Evolutionary conservation across 1,140 invertebrate genomes (phyloP).

Genomic region (Cherax destructor): DNA sequence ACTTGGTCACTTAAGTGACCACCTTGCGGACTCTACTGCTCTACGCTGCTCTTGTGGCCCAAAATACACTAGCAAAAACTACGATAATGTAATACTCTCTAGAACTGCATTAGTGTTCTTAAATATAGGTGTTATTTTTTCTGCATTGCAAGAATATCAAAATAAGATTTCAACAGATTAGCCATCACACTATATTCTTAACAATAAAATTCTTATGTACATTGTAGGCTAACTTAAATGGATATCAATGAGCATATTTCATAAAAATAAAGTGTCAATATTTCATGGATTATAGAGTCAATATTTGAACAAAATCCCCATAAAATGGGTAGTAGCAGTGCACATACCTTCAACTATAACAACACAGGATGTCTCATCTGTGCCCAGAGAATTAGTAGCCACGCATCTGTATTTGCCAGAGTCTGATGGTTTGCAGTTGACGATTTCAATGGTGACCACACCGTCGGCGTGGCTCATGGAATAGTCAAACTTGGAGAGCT

Average conservation of each 20-base stretch:
- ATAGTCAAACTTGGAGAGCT: conserved; percentile 93
- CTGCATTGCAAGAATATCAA: background rate
- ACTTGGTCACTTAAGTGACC: no score
- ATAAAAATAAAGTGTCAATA: background rate
- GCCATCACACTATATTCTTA: no score
- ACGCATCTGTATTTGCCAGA: conserved; percentile 96
- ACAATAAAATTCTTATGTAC: background rate
- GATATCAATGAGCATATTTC: background rate
- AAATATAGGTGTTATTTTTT: background rate
- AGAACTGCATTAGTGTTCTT: background rate
- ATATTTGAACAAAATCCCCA: background rate
- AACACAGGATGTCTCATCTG: conserved; percentile 95
- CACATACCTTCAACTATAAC: conserved; percentile 95
- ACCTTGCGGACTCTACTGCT: background rate
- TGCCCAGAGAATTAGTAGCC: conserved; percentile 93
- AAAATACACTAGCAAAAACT: background rate
- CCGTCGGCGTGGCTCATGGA: conserved; percentile 92
- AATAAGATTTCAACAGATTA: background rate
- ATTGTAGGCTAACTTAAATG: background rate
- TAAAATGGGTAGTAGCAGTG: background rate
- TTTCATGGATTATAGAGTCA: background rate
- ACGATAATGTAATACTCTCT: background rate
- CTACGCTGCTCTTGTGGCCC: background rate
- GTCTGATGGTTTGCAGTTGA: conserved; percentile 94
- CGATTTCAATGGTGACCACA: conserved; percentile 96